Evolutionary conservation across 2,888 invertebrate genomes (phyloP).

Genomic region (Ochropacha duplaris): DNA sequence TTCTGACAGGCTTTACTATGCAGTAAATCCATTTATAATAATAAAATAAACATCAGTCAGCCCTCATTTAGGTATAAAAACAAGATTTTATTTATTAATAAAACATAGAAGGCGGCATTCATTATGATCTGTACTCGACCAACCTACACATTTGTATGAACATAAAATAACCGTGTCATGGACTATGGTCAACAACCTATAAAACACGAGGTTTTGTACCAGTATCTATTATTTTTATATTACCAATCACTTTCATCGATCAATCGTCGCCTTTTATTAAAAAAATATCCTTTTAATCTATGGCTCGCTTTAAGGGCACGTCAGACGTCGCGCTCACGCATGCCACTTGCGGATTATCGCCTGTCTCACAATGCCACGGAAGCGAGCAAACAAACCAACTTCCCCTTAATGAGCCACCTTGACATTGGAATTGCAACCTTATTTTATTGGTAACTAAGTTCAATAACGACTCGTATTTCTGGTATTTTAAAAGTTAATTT

Average conservation of each 20-base stretch:
- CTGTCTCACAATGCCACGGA: slow-evolving; percentile 54
- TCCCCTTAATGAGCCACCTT: slow-evolving; percentile 55
- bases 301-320: slow-evolving; percentile 54
- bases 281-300: slow-evolving; percentile 55
- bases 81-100: background rate
- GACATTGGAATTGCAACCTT: slow-evolving; percentile 51
- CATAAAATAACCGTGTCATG: slow-evolving; percentile 1
- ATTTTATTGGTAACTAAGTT: slow-evolving; percentile 34
- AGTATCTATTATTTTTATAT: slow-evolving; percentile 6
- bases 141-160: slow-evolving; percentile 3
- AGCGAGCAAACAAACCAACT: slow-evolving; percentile 52
- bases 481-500: slow-evolving; percentile 8
- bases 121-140: slow-evolving; percentile 1
- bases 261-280: slow-evolving; percentile 46
- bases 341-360: slow-evolving; percentile 64
- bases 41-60: background rate
- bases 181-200: slow-evolving; percentile 3
- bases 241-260: slow-evolving; percentile 48
- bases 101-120: slow-evolving; percentile 4
- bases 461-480: slow-evolving; percentile 18
- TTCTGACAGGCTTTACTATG: background rate
- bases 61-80: background rate
- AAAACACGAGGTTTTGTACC: slow-evolving; percentile 7
- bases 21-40: background rate
- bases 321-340: slow-evolving; percentile 62